These are phyloP conservation scores for Cremastinae sp. DNA, from an alignment of 2,888 invertebrate genomes.

Conservation along the genomic window DNA sequence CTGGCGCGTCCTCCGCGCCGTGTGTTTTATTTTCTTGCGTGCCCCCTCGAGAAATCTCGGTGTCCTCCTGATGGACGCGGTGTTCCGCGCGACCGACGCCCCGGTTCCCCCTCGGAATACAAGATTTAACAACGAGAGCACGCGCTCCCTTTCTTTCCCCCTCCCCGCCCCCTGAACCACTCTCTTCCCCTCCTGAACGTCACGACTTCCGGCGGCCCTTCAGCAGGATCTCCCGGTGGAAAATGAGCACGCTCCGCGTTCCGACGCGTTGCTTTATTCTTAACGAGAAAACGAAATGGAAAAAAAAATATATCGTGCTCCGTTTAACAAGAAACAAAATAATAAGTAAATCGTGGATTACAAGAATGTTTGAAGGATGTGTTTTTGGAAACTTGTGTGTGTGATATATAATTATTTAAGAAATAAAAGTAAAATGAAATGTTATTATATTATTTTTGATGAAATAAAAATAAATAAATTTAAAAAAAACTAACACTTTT, in stretches of 20 bases:
- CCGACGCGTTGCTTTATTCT: too few relatives aligned
- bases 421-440: too few relatives aligned
- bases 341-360: too few relatives aligned
- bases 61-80: slow-evolving; percentile 31
- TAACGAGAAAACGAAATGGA: too few relatives aligned
- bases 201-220: slow-evolving; percentile 53
- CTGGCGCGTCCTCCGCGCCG: slow-evolving; percentile 7
- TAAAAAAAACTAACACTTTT: too few relatives aligned
- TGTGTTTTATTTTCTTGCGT: slow-evolving; percentile 27
- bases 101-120: slow-evolving; percentile 5
- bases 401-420: too few relatives aligned
- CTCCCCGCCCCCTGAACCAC: neutral
- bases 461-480: too few relatives aligned
- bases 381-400: too few relatives aligned
- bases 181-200: slow-evolving; percentile 46
- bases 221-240: slow-evolving; percentile 20
- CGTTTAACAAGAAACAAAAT: too few relatives aligned
- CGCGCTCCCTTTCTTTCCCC: slow-evolving; percentile 22
- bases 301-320: too few relatives aligned
- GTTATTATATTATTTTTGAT: too few relatives aligned
- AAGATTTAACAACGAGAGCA: slow-evolving; percentile 35
- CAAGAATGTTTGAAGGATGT: too few relatives aligned
- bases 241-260: neutral
- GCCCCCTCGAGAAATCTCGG: slow-evolving; percentile 45
- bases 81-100: slow-evolving; percentile 49